Conservation (phyloP, 2,888 invertebrate genomes). For the Mellilla xanthometata region DNA sequence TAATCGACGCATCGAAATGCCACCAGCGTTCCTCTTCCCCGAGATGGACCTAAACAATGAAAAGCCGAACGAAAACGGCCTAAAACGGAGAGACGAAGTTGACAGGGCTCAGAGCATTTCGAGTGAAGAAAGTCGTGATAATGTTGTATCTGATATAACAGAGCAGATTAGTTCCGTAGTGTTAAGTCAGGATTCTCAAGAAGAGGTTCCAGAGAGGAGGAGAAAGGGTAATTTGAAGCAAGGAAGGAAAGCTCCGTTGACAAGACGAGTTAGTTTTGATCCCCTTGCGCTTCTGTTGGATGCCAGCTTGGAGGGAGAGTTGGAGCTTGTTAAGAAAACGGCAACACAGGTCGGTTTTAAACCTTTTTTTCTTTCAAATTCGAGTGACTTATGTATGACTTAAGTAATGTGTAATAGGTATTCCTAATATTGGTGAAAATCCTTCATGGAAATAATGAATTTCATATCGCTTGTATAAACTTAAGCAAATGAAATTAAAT, state of each 20-base stretch:
- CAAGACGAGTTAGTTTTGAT: conserved; percentile 97
- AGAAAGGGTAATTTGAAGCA: conserved; percentile 92
- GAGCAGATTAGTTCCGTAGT: conserved; percentile 78
- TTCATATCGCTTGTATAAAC: too few relatives aligned
- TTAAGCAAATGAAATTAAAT: too few relatives aligned
- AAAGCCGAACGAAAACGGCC: conserved; percentile 60
- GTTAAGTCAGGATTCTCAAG: conserved; percentile 80
- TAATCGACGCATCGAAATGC: conserved; percentile 91
- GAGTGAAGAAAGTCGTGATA: conserved; percentile 68
- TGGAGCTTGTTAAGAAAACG: conserved; percentile 97
- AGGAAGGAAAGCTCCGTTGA: conserved; percentile 87
- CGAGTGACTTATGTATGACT: too few relatives aligned
- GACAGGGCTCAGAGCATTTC: conserved; percentile 69
- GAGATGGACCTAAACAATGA: conserved; percentile 86
- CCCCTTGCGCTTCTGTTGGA: conserved; percentile 97
- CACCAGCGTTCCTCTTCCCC: conserved; percentile 90
- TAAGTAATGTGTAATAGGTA: too few relatives aligned
- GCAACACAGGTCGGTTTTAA: conserved; percentile 96
- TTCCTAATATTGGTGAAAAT: too few relatives aligned
- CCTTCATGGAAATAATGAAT: too few relatives aligned
- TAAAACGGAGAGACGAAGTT: conserved; percentile 70
- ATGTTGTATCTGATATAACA: conserved; percentile 67
- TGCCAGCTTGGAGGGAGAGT: conserved; percentile 98
- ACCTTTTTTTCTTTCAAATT: too few relatives aligned
- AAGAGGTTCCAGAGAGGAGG: conserved; percentile 82